Conservation (phyloP, 2,888 invertebrate species). For the Cartodere bifasciata region DNA sequence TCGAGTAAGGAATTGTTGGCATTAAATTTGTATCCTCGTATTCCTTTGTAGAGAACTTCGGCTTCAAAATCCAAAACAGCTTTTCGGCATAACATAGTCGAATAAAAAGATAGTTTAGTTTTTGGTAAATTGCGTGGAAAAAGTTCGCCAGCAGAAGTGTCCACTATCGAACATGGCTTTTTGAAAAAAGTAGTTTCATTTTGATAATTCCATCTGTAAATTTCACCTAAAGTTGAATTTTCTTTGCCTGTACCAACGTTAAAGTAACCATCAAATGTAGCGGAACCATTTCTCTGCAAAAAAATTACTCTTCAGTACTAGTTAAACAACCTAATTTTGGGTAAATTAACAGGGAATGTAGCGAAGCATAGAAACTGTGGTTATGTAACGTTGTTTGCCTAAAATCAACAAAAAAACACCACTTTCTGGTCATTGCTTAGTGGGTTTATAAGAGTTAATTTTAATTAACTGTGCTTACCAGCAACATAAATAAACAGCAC, state of each 20-base stretch:
- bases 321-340: too few species aligned
- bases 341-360: too few species aligned
- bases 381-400: too few species aligned
- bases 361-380: too few species aligned
- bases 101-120: slow-evolving; percentile 49
- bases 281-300: slow-evolving; percentile 61
- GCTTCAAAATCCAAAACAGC: slow-evolving; percentile 48
- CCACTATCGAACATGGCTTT: slow-evolving; percentile 46
- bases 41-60: slow-evolving; percentile 42
- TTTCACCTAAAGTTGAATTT: slow-evolving; percentile 53
- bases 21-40: slow-evolving; percentile 53
- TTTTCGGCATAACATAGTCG: slow-evolving; percentile 64
- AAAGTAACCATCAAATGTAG: slow-evolving; percentile 58
- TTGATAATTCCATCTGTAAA: slow-evolving; percentile 59
- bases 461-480: too few species aligned
- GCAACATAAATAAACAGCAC: too few species aligned
- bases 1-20: slow-evolving; percentile 51
- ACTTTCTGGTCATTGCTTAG: too few species aligned
- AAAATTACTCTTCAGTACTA: too few species aligned
- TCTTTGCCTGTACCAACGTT: slow-evolving; percentile 61
- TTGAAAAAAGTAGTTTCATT: slow-evolving; percentile 41
- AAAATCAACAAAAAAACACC: too few species aligned
- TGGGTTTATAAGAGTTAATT: too few species aligned
- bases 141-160: slow-evolving; percentile 71
- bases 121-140: slow-evolving; percentile 53